Evolutionary conservation across 2,888 invertebrate species (phyloP), one percentile per base, ranked within the genome.

Genomic region (Lasioglossum leucozonium): DNA sequence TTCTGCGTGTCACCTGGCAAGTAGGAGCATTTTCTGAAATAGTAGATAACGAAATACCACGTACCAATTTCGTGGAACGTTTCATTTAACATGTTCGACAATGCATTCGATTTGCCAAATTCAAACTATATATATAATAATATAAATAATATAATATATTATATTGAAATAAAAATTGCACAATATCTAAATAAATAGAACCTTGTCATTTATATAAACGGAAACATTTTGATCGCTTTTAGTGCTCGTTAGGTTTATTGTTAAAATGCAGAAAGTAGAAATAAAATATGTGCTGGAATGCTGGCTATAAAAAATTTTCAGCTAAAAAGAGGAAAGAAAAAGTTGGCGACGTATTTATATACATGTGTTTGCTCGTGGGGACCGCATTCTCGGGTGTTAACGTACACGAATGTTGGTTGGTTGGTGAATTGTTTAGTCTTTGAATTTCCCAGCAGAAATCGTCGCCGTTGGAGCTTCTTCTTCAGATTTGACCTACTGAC

Each of bases 401-500:
- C 47, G 47, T 51, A 2, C 22, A 22, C 0, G 47, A 22, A 51
- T 51, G 22, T 51, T 22, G 47, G 47, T 22, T 22, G 47, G 22
- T 51, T 22, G 47, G 47, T 22, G 22, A 51, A 51, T 22, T 22
- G 47, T 51, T n/a, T 51, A 16, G 47, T 51, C 22, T 51, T 51
- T 51, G 22, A 51, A 51, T 51, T 51, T 51, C 51, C 51, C 10
- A 51, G 51, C 51, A 51, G 51, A 58, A 22, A 58, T 58, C 26
- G 58, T 58, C 58, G 26, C n/a, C 58, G 58, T 58, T 26, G 26
- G 26, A 58, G 58, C 26, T 26, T 58, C 58, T 58, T 58, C 26
- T 58, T 58, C 47, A 44, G 44, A 62, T 71, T 74, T 79, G 83
- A 85, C 85, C 85, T 65, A 80, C 58, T 85, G 58, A 76, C 76